Evolutionary conservation across 2,797 vertebrate species (phyloP).

Genomic region (Vultur gryphus): DNA sequence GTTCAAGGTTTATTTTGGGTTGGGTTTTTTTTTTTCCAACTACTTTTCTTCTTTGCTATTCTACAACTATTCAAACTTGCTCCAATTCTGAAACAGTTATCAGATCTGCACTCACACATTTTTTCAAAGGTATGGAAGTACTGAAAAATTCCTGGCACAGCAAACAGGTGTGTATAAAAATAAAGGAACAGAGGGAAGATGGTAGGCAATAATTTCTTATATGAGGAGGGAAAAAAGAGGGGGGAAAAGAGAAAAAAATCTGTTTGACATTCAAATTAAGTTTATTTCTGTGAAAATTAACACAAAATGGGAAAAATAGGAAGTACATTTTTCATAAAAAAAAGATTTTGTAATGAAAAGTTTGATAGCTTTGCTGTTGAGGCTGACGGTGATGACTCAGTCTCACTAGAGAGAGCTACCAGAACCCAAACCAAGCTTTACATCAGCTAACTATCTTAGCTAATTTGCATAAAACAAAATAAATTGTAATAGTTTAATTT

Average conservation of each 20-base stretch:
- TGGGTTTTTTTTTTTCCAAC: background rate
- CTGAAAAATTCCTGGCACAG: background rate
- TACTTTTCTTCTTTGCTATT: background rate
- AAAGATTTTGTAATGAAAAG: background rate
- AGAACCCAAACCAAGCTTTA: background rate
- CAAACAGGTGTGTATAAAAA: background rate
- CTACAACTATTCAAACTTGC: background rate
- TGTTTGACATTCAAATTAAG: background rate
- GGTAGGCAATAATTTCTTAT: background rate
- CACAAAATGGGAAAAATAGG: background rate
- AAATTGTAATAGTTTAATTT: background rate
- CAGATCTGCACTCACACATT: background rate
- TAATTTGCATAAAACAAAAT: background rate
- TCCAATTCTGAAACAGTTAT: background rate
- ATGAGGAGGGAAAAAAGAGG: background rate
- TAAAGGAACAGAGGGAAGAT: background rate
- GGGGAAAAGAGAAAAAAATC: too few relatives aligned
- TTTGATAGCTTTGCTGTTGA: background rate
- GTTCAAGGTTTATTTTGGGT: background rate
- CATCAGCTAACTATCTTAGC: background rate
- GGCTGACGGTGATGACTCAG: background rate
- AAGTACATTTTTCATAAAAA: background rate
- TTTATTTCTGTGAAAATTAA: background rate
- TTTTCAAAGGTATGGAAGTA: background rate
- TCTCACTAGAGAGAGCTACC: background rate